Evolutionary conservation across 2,888 invertebrate species (phyloP).

Genomic region (Dryobotodes eremita): DNA sequence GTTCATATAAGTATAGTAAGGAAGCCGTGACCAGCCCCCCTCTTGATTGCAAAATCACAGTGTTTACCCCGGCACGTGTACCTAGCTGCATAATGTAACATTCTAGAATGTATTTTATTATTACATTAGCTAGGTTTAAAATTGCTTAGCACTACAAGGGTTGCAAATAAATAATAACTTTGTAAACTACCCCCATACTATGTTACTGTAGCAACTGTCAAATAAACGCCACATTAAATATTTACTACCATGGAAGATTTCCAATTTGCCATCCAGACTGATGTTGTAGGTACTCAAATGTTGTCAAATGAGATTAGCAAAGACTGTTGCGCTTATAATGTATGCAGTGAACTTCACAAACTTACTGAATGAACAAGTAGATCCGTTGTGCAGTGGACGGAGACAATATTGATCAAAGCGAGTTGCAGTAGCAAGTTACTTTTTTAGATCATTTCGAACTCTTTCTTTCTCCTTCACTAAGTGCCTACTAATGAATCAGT

Average conservation of each 20-base stretch:
- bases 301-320: not conserved
- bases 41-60: slow-evolving; percentile 14
- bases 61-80: not conserved
- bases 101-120: slow-evolving; percentile 3
- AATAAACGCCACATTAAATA: slow-evolving; percentile 2
- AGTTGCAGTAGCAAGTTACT: not conserved
- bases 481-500: not conserved
- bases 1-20: not conserved
- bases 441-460: not conserved
- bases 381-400: not conserved
- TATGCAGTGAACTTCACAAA: not conserved
- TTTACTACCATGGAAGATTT: not conserved
- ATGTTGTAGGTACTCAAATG: not conserved
- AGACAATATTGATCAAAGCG: slow-evolving; percentile 9
- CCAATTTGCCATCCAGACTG: not conserved
- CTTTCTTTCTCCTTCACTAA: not conserved
- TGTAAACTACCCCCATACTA: not conserved
- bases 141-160: not conserved
- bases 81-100: not conserved
- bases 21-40: not conserved
- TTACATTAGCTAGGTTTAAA: not conserved
- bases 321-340: not conserved
- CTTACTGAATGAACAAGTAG: not conserved
- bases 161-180: not conserved
- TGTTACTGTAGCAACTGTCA: slow-evolving; percentile 7